Evolutionary conservation across 2,113 vertebrate genomes (phyloP), one percentile per base, ranked within the genome.

Genomic region (Psettodes erumei): DNA sequence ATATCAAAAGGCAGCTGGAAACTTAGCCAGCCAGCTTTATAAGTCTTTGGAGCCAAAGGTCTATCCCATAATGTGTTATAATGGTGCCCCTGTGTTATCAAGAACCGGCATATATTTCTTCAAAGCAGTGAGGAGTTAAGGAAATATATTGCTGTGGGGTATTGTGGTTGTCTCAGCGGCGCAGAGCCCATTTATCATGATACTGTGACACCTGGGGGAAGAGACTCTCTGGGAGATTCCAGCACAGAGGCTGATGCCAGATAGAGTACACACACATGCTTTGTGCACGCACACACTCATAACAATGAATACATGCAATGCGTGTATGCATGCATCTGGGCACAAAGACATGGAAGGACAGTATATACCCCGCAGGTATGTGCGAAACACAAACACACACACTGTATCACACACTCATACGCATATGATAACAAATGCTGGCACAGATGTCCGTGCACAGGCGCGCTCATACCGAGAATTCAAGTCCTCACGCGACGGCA

Each of bases 131-230:
- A 83, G 59, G 65, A 89, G 82, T 89, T 90, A 92, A 90, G 89
- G 88, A 90, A 91, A 92, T 91, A 86, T 86, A 89, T 88, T 88
- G 86, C 91, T 88, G 65, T 81, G 79, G 88, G 90, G 80, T 77
- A 87, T 91, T 91, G 89, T 90, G 86, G 85, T 85, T 87, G 81
- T 90, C 85, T 92, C 82, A 63, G 77, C 16, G 65, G 88, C 75
- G 81, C 88, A 0, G 58, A 77, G 84, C 85, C 83, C 86, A 92
- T 92, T 91, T 79, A 90, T 91, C 91, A 92, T 90, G 79, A 89
- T 85, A 82, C 79, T 73, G 72, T 90, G 86, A 89, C 89, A 90
- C 88, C 84, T 85, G 77, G 68, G 86, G 88, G 66, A 77, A 81
- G 87, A 86, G 77, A 62, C 64, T 81, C 77, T 63, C 74, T 66